phyloP scores from a whole-genome alignment of 2,888 invertebrate species.

The Abrostola triplasia region DNA sequence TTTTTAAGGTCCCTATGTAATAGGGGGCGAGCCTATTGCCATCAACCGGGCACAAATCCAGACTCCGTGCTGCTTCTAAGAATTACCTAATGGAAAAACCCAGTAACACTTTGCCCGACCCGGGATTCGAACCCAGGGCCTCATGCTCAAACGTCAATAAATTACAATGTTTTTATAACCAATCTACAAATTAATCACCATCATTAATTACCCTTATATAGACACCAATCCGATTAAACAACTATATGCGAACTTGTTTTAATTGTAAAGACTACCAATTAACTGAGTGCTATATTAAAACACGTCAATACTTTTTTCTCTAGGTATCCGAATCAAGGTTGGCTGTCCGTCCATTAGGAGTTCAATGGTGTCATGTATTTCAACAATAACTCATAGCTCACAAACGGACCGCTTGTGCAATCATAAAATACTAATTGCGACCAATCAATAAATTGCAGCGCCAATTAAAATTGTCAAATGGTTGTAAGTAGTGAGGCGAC shows the following conservation, averaged over 20 bases:
- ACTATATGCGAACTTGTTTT: conserved; percentile 30
- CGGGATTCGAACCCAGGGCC: too few species aligned
- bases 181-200: conserved; percentile 27
- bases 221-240: conserved; percentile 33
- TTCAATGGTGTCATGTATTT: conserved; percentile 24
- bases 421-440: conserved; percentile 20
- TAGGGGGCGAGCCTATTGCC: too few species aligned
- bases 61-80: too few species aligned
- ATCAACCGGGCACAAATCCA: too few species aligned
- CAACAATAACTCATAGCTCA: conserved; percentile 25
- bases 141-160: too few species aligned
- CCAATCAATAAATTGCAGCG: conserved; percentile 23
- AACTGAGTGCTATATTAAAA: conserved; percentile 45
- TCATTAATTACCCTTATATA: conserved; percentile 24
- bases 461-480: conserved; percentile 31
- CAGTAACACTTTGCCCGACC: too few species aligned
- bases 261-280: conserved; percentile 45
- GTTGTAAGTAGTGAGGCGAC: conserved; percentile 3
- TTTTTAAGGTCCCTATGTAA: too few species aligned
- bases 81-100: too few species aligned
- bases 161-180: conserved; percentile 2
- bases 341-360: conserved; percentile 47
- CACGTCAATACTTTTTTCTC: conserved; percentile 44
- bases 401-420: conserved; percentile 4
- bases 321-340: conserved; percentile 34